Evolutionary conservation across 1,140 invertebrate species (phyloP).

Genomic region (Bathynomus jamesi): DNA sequence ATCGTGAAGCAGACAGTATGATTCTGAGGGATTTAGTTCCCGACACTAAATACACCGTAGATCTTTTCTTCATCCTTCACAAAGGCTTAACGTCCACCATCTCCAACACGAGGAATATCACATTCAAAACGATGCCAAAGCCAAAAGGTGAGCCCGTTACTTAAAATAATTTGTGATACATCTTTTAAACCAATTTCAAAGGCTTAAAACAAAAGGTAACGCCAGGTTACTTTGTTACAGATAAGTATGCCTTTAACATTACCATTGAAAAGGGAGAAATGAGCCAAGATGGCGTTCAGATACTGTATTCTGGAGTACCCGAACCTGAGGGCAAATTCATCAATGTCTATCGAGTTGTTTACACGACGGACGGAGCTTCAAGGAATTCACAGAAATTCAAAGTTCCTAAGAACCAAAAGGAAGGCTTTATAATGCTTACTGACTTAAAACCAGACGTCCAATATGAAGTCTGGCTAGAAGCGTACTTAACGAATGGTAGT

Average conservation of each 20-base stretch:
- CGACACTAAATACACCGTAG: slow-evolving; percentile 63
- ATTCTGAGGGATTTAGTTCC: slow-evolving; percentile 62
- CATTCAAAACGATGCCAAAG: slow-evolving; percentile 51
- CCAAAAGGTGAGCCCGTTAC: slow-evolving; percentile 42
- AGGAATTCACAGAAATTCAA: slow-evolving; percentile 68
- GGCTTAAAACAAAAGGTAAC: neutral
- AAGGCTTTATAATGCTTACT: slow-evolving; percentile 57
- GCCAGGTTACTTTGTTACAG: neutral
- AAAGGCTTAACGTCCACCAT: slow-evolving; percentile 61
- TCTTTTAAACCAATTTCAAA: no score
- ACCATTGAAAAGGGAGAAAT: neutral
- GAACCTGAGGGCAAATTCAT: slow-evolving; percentile 76
- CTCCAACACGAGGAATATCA: slow-evolving; percentile 57
- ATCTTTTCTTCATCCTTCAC: slow-evolving; percentile 67
- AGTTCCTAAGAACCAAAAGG: slow-evolving; percentile 67
- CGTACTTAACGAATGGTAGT: slow-evolving; percentile 77
- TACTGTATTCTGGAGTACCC: neutral
- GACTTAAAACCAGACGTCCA: slow-evolving; percentile 66
- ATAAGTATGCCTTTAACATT: neutral
- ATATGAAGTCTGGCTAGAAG: slow-evolving; percentile 75
- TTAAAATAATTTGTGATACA: neutral
- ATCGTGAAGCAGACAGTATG: slow-evolving; percentile 62
- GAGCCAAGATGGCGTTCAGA: neutral
- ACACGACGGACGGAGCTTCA: slow-evolving; percentile 58
- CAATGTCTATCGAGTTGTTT: slow-evolving; percentile 79